These are phyloP conservation scores for Leucania comma DNA, from an alignment of 2,888 invertebrate genomes.

Conservation along the genomic window DNA sequence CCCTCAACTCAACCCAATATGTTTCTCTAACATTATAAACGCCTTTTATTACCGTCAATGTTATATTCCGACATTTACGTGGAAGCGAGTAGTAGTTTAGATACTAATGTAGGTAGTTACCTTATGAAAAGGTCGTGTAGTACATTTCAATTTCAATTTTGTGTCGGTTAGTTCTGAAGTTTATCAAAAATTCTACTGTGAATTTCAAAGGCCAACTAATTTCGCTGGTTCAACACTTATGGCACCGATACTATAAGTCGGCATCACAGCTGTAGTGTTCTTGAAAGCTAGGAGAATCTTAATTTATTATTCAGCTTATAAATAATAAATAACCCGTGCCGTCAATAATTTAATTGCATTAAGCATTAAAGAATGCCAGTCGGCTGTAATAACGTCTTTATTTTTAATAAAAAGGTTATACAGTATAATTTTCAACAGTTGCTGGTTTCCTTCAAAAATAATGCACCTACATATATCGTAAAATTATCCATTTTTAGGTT, in stretches of 20 bases:
- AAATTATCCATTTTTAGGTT: background rate
- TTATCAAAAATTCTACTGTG: background rate
- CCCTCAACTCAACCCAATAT: background rate
- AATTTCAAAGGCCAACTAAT: background rate
- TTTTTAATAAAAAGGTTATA: background rate
- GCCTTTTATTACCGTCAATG: background rate
- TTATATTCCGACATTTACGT: background rate
- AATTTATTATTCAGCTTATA: slow-evolving; percentile 1
- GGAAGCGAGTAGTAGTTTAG: background rate
- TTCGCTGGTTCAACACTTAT: background rate
- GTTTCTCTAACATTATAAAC: background rate
- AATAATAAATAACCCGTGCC: slow-evolving; percentile 5
- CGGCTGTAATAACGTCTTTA: background rate
- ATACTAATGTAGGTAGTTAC: background rate
- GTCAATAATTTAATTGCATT: background rate
- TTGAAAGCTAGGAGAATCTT: background rate
- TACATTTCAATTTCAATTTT: background rate
- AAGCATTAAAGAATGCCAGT: slow-evolving; percentile 4
- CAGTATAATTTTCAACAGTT: no score
- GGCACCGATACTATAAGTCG: background rate
- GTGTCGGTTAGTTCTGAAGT: background rate
- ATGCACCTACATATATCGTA: no score
- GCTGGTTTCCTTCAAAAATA: no score
- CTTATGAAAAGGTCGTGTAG: background rate
- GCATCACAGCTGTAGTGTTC: background rate